These are phyloP conservation scores for Drosophila histrio DNA, from an alignment of 2,888 invertebrate species.

Conservation along the genomic window DNA sequence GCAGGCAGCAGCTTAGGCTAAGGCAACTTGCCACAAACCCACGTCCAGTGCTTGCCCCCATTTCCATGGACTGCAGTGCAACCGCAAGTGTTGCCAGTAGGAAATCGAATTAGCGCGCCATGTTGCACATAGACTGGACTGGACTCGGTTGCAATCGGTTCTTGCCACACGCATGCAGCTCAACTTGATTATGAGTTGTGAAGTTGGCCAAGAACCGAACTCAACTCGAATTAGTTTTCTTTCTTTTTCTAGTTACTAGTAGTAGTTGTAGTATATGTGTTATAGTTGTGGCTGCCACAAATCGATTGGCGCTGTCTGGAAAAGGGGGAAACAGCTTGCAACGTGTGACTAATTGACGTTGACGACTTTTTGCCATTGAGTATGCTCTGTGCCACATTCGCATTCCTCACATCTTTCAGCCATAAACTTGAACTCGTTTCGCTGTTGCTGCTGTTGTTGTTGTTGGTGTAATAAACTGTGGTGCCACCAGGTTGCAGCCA, in stretches of 20 bases:
- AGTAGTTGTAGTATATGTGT: too few species aligned
- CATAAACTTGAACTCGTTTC: constrained; percentile 80
- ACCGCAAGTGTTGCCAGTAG: constrained; percentile 78
- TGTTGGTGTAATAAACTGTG: constrained; percentile 53
- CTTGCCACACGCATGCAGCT: constrained; percentile 51
- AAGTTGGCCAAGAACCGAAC: constrained; percentile 25
- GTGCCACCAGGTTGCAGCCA: constrained; percentile 33
- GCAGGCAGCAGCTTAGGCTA: constrained; percentile 32
- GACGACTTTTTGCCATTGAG: constrained; percentile 60
- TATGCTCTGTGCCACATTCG: neutral
- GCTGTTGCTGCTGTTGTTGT: constrained; percentile 30
- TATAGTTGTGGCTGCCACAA: constrained; percentile 33
- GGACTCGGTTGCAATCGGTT: neutral
- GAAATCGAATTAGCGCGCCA: constrained; percentile 76
- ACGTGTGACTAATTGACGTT: constrained; percentile 69
- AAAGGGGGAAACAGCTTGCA: constrained; percentile 14
- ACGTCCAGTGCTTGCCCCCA: constrained; percentile 21
- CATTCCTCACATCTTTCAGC: constrained; percentile 52
- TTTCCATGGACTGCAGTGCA: constrained; percentile 45
- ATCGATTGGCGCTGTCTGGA: constrained; percentile 26
- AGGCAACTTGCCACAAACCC: constrained; percentile 35
- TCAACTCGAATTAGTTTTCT: constrained; percentile 37
- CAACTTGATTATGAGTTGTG: constrained; percentile 55
- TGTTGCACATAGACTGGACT: constrained; percentile 41
- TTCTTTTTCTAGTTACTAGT: too few species aligned